Evolutionary conservation across 2,888 invertebrate species (phyloP).

Genomic region (Lampropteryx suffumata): DNA sequence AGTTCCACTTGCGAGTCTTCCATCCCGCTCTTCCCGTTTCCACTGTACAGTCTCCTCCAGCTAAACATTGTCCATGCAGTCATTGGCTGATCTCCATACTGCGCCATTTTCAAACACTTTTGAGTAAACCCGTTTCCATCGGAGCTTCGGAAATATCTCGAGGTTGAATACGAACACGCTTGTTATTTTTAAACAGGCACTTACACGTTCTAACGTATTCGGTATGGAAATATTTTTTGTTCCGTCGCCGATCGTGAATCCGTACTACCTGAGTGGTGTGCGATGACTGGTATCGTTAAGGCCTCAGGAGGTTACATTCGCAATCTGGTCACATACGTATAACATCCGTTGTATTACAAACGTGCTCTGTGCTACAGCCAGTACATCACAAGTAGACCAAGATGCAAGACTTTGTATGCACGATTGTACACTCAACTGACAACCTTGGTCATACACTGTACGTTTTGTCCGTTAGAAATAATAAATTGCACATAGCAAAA

Average conservation of each 20-base stretch:
- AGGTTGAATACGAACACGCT: slow-evolving; percentile 25
- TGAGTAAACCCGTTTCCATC: slow-evolving; percentile 25
- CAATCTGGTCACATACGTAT: slow-evolving; percentile 68
- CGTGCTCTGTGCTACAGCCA: slow-evolving; percentile 59
- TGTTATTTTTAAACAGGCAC: slow-evolving; percentile 26
- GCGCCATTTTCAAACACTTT: slow-evolving; percentile 64
- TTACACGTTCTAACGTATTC: slow-evolving; percentile 23
- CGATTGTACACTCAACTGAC: slow-evolving; percentile 46
- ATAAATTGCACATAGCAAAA: slow-evolving; percentile 48
- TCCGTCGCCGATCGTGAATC: slow-evolving; percentile 46
- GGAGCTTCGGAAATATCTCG: slow-evolving; percentile 29
- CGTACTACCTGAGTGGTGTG: slow-evolving; percentile 58
- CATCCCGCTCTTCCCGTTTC: slow-evolving; percentile 53
- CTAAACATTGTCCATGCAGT: slow-evolving; percentile 81
- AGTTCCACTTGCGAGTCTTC: slow-evolving; percentile 66
- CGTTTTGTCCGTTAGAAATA: slow-evolving; percentile 67
- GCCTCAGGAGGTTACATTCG: slow-evolving; percentile 56
- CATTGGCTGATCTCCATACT: slow-evolving; percentile 79
- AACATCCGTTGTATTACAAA: slow-evolving; percentile 72
- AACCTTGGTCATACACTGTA: slow-evolving; percentile 60
- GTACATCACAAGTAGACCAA: slow-evolving; percentile 52
- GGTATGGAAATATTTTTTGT: slow-evolving; percentile 27
- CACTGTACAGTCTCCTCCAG: slow-evolving; percentile 73
- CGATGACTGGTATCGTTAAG: slow-evolving; percentile 59
- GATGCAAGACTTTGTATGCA: slow-evolving; percentile 59